These are phyloP conservation scores for Camponotus pennsylvanicus DNA, from an alignment of 1,140 invertebrate species.

Conservation along the genomic window DNA sequence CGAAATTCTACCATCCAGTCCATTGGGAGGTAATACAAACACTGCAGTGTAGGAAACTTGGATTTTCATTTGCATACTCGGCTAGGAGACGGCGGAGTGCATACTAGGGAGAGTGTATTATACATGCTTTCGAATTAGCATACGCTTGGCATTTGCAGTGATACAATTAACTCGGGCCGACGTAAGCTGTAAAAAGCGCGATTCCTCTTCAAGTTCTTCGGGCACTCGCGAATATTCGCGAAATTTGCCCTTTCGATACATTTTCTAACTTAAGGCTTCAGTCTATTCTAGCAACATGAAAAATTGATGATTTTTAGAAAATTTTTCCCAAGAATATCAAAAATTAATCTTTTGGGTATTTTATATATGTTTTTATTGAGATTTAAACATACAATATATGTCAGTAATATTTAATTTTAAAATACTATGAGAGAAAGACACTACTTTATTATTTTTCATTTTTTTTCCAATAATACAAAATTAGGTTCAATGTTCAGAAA, in stretches of 20 bases:
- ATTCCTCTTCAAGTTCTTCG: conserved; percentile 48
- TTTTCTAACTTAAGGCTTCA: background rate
- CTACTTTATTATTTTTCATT: too few relatives aligned
- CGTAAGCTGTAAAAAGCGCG: conserved; percentile 9
- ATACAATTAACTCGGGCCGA: conserved; percentile 51
- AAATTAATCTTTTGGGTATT: too few relatives aligned
- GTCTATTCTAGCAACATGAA: background rate
- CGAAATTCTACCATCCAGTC: conserved; percentile 61
- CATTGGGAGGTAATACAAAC: conserved; percentile 64
- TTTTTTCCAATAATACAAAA: too few relatives aligned
- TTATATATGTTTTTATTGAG: too few relatives aligned
- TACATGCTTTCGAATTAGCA: conserved; percentile 60
- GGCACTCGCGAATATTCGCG: background rate
- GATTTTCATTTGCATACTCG: conserved; percentile 66
- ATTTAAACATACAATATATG: too few relatives aligned
- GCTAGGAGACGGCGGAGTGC: conserved; percentile 51
- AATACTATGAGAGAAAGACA: too few relatives aligned
- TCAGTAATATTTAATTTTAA: too few relatives aligned
- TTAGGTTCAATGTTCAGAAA: too few relatives aligned
- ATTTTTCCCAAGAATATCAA: too few relatives aligned
- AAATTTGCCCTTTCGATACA: background rate
- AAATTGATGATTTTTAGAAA: background rate
- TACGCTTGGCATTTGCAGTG: conserved; percentile 48
- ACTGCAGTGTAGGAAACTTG: conserved; percentile 60
- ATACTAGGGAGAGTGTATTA: conserved; percentile 55